phyloP scores from a whole-genome alignment of 2,888 invertebrate genomes.

The Nomada lathburiana region DNA sequence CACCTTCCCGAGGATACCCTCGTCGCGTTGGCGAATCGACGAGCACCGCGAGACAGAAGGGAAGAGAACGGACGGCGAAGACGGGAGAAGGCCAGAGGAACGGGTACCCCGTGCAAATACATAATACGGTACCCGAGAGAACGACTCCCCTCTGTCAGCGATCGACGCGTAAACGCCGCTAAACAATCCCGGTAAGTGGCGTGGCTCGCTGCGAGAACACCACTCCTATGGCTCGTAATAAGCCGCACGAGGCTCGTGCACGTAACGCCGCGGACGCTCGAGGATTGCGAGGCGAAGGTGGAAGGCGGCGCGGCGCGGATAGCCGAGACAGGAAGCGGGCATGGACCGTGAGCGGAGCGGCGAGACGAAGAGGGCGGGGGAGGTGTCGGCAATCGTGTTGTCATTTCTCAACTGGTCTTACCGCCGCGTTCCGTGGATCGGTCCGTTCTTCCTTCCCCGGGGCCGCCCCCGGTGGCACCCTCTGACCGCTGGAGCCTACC shows the following conservation, averaged over 20 bases:
- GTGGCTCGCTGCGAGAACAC: conserved; percentile 66
- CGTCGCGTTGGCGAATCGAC: background rate
- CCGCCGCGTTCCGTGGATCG: conserved; percentile 65
- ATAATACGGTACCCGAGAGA: conserved; percentile 63
- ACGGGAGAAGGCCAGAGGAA: conserved; percentile 25
- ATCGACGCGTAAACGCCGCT: conserved; percentile 76
- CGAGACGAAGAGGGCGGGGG: conserved; percentile 34
- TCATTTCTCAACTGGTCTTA: conserved; percentile 77
- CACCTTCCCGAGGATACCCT: background rate
- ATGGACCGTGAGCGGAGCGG: background rate
- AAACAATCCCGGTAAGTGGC: conserved; percentile 77
- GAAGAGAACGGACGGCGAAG: background rate
- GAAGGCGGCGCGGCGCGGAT: conserved; percentile 17
- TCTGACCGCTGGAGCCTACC: conserved; percentile 42
- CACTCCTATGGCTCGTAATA: conserved; percentile 70
- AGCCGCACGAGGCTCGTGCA: conserved; percentile 54
- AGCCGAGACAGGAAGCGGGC: conserved; percentile 26
- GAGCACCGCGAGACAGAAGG: background rate
- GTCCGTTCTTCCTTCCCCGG: conserved; percentile 27
- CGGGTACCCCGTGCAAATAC: conserved; percentile 44
- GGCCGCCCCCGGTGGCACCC: background rate
- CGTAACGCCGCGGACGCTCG: conserved; percentile 31
- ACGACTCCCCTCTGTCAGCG: conserved; percentile 70
- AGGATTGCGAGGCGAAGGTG: conserved; percentile 31
- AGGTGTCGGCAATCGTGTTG: conserved; percentile 78